A percentile compares a stretch with the other conserved stretches of the same genome.
Conservation (phyloP, 1,140 invertebrate genomes). For the Hesperophylax magnus region DNA sequence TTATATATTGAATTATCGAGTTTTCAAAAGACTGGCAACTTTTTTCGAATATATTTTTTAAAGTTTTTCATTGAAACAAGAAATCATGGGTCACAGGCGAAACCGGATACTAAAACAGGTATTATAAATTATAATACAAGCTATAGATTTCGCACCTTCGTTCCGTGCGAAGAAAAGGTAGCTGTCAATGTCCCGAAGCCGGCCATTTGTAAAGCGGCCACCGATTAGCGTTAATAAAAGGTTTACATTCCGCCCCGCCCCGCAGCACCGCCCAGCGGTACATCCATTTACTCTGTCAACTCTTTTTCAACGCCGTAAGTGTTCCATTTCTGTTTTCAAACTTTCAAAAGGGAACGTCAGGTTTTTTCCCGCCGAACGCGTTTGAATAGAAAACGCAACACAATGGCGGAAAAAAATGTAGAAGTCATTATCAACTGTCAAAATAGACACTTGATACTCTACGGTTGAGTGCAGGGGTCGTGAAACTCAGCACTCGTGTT, state of each 20-base stretch:
- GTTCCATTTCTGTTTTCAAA: slow-evolving; percentile 20
- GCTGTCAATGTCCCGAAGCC: neutral
- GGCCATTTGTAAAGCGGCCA: slow-evolving; percentile 8
- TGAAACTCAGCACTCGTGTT: too few relatives aligned
- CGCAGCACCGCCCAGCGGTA: neutral
- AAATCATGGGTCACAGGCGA: too few relatives aligned
- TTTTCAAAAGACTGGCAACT: too few relatives aligned
- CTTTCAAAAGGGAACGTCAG: slow-evolving; percentile 8
- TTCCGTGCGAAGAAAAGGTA: neutral
- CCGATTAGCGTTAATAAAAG: slow-evolving; percentile 10
- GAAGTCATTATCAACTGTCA: slow-evolving; percentile 14
- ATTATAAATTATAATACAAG: too few relatives aligned
- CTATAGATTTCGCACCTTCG: neutral
- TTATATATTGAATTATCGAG: too few relatives aligned
- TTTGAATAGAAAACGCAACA: too few relatives aligned
- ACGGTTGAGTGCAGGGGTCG: neutral
- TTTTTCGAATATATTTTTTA: too few relatives aligned
- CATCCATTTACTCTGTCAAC: slow-evolving; percentile 49
- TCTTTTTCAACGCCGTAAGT: slow-evolving; percentile 25
- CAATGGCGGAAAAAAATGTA: neutral
- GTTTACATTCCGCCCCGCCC: neutral
- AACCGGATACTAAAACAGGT: too few relatives aligned
- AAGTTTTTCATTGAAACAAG: too few relatives aligned
- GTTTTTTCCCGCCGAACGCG: neutral
- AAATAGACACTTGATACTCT: slow-evolving; percentile 1